phyloP scores from a whole-genome alignment of 2,113 vertebrate genomes.

The Lagopus leucura region DNA sequence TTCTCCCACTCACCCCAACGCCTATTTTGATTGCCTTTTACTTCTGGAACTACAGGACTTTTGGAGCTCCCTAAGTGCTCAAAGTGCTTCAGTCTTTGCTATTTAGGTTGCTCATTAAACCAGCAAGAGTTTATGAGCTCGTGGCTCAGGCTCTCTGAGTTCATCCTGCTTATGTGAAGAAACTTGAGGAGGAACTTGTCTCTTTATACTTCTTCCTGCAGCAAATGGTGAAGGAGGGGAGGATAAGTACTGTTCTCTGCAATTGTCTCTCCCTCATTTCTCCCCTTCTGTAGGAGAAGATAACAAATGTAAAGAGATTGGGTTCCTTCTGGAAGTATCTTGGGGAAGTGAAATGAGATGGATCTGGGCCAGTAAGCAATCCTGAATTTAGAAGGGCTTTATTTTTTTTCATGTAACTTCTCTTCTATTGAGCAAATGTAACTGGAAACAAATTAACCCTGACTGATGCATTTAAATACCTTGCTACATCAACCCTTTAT shows the following conservation, averaged over 20 bases:
- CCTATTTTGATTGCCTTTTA: slow-evolving; percentile 7
- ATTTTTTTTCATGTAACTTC: background rate
- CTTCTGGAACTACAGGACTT: background rate
- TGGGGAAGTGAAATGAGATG: background rate
- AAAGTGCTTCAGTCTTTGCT: background rate
- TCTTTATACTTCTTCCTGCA: background rate
- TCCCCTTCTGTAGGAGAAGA: background rate
- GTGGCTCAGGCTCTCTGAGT: background rate
- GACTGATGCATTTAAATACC: background rate
- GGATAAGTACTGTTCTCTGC: background rate
- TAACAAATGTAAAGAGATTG: background rate
- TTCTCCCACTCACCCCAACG: background rate
- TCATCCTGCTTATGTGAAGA: background rate
- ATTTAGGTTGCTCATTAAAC: background rate
- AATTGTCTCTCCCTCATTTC: background rate
- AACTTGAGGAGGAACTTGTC: background rate
- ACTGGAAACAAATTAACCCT: background rate
- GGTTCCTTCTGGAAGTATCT: background rate
- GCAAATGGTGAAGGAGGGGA: background rate
- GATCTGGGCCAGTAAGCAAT: background rate
- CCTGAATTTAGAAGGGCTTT: background rate
- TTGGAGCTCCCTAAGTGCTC: background rate
- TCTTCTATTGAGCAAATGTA: background rate
- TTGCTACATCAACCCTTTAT: background rate
- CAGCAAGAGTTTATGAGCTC: background rate